Evolutionary conservation across 92 coral and sea anemone species (phyloP), one percentile per base, ranked within the genome.

Genomic region (Umimayanthus kanabou): DNA sequence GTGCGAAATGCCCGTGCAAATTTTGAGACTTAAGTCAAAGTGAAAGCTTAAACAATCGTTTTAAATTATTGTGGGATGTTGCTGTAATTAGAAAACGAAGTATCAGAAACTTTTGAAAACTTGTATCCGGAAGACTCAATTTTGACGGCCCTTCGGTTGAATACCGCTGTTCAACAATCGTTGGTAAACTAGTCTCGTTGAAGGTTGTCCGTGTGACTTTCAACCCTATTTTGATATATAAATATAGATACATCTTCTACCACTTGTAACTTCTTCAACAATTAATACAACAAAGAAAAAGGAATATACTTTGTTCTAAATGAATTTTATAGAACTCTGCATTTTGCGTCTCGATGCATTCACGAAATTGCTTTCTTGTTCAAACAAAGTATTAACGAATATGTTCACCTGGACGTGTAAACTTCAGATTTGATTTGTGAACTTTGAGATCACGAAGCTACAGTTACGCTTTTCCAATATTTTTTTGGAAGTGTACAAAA

Each of bases 201-300:
- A 47, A 47, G 11, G 13, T 9, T 47, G 50, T 47, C 49, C 50
- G 10, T 10, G 50, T 9, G 50, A 47, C 50, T 9, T 47, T 47
- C 50, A 47, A 47, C 50, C 50, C 11, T 47, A 11, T 47, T 66
- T 39, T 82, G n/a, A 15, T 40, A 33, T 26, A 16, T 67, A 69
- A 5, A 28, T 83, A n/a, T 83, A 20, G 2, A 61, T 5, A 75
- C 45, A 45, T 83, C 49, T 33, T 4, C 87, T 83, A 83, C 87
- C 87, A 83, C 87, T 83, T 83, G 87, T 65, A 67, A 67, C 87
- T 83, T 83, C 87, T 83, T 83, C 43, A 29, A 45, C 64, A 33
- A 65, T 33, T 33, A 33, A 2, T 30, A 50, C 43, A 29, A 11
- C 33, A 82, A 66, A 47, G 76, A 72, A 83, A 83, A 83, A 78